phyloP scores from a whole-genome alignment of 2,113 vertebrate genomes.

The Alosa alosa region DNA sequence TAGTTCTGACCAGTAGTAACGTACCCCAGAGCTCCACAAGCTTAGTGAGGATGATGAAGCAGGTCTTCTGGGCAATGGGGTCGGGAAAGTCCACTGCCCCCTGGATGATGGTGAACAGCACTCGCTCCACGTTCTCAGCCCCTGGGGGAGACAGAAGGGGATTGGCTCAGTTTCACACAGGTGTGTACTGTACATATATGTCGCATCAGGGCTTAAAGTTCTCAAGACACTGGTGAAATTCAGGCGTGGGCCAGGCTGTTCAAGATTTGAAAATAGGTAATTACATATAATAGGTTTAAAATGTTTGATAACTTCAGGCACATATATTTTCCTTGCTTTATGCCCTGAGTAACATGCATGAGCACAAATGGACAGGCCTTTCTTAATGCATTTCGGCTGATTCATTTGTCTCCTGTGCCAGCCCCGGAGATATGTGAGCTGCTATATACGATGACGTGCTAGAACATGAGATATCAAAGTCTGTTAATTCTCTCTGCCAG shows the following conservation, averaged over 20 bases:
- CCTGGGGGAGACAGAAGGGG: slow-evolving; percentile 61
- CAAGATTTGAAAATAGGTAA: too few species aligned
- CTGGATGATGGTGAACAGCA: slow-evolving; percentile 94
- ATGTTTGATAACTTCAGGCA: too few species aligned
- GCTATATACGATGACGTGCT: not conserved
- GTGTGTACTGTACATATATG: not conserved
- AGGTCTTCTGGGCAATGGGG: slow-evolving; percentile 95
- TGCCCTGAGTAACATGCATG: too few species aligned
- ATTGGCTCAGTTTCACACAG: not conserved
- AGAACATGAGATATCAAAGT: not conserved
- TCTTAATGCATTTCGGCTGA: not conserved
- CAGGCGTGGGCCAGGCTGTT: too few species aligned
- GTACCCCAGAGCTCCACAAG: not conserved
- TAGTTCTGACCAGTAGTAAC: not conserved
- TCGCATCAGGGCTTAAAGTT: too few species aligned
- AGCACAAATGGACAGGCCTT: too few species aligned
- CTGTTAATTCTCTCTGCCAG: too few species aligned
- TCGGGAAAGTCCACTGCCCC: slow-evolving; percentile 96
- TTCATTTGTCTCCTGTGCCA: not conserved
- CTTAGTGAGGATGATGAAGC: slow-evolving; percentile 59
- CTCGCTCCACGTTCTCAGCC: slow-evolving; percentile 88
- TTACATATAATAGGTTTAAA: too few species aligned
- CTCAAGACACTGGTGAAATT: too few species aligned
- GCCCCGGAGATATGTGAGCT: not conserved
- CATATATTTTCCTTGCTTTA: too few species aligned